Evolutionary conservation across 30 jellyfish, hydroid and myxozoan genomes (phyloP).

Genomic region (Cassiopea xamachana): DNA sequence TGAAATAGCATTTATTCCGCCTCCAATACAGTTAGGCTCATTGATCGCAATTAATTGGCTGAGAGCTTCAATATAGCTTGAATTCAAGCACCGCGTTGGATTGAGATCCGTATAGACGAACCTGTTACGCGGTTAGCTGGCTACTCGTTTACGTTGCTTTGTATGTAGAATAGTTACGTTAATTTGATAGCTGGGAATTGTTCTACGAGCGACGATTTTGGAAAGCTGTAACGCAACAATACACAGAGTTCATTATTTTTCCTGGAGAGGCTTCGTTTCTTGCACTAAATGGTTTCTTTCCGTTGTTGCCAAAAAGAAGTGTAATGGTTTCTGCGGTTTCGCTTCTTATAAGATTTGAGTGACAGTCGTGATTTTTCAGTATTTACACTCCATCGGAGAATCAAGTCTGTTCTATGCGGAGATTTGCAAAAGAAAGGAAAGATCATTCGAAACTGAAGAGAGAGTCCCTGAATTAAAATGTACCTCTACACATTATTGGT

Average conservation of each 20-base stretch:
- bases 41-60: conserved; percentile 14
- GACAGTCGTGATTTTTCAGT: neutral
- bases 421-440: neutral
- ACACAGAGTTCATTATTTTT: neutral
- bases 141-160: conserved; percentile 7
- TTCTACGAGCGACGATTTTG: neutral
- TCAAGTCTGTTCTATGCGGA: neutral
- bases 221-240: neutral
- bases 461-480: neutral
- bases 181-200: conserved; percentile 1
- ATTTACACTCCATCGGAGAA: neutral
- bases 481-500: neutral
- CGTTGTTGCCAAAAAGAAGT: neutral
- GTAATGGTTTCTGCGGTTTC: conserved; percentile 11
- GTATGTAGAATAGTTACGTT: neutral
- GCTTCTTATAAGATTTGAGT: neutral
- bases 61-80: conserved; percentile 52
- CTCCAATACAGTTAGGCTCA: neutral
- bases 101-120: conserved; percentile 30
- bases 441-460: neutral
- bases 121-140: conserved; percentile 58
- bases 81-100: conserved; percentile 64
- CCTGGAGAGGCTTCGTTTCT: neutral
- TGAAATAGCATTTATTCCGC: conserved; percentile 7
- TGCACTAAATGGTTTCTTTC: conserved; percentile 29